phyloP scores from a whole-genome alignment of 2,888 invertebrate species.

The Agrotis ipsilon region DNA sequence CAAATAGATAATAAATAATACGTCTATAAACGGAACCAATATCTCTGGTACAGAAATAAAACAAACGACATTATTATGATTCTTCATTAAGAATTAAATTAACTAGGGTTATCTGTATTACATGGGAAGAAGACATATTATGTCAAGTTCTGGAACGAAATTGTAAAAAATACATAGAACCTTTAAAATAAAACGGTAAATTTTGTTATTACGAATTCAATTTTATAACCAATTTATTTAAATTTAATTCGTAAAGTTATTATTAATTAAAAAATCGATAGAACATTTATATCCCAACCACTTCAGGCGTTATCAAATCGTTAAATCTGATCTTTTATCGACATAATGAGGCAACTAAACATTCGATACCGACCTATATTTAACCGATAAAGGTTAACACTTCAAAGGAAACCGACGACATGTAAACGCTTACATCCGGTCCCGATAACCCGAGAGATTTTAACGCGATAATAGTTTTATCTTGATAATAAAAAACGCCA shows the following conservation, averaged over 20 bases:
- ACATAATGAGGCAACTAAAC: not conserved
- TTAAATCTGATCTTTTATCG: not conserved
- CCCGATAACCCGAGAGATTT: conserved; percentile 16
- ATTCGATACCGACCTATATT: not conserved
- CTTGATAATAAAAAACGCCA: conserved; percentile 25
- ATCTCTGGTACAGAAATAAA: not conserved
- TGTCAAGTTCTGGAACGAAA: too few species aligned
- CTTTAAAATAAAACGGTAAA: too few species aligned
- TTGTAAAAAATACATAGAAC: too few species aligned
- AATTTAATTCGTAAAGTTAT: too few species aligned
- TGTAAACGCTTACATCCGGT: conserved; percentile 36
- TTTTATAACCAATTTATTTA: too few species aligned
- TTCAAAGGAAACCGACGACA: conserved; percentile 25
- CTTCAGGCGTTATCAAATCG: not conserved
- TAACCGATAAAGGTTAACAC: conserved; percentile 20
- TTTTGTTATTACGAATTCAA: too few species aligned
- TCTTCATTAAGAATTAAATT: too few species aligned
- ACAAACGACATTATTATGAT: not conserved
- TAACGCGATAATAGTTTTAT: conserved; percentile 31
- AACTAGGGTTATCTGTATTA: too few species aligned
- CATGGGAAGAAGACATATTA: too few species aligned
- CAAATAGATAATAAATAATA: not conserved
- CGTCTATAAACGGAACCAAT: not conserved
- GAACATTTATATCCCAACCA: not conserved
- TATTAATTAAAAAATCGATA: too few species aligned